Evolutionary conservation across 64 coral and sea anemone species (phyloP), one percentile per base, ranked within the genome.

Genomic region (Stichodactyla mertensii): DNA sequence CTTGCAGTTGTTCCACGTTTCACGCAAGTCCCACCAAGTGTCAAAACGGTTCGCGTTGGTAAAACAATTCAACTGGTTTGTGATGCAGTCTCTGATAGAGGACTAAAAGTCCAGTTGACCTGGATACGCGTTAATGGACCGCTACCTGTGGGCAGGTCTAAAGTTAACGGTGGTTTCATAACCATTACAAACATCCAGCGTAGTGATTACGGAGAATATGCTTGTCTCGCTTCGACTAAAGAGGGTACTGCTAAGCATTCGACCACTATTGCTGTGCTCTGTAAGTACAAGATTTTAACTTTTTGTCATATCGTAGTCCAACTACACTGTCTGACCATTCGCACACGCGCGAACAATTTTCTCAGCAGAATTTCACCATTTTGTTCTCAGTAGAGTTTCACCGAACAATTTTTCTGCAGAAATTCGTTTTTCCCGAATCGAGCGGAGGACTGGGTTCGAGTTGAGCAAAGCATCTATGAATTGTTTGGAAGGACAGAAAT

Each of bases 201-300:
- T 80, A 87, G 60, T 27, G 95, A 98, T 66, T 80, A 92, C 71
- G 95, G 95, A 5, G 84, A 94, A 8, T 98, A 98, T 31, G 87
- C 82, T 16, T 98, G 95, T 77, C 66, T 94, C 57, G 92, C 92
- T 2, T 87, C 82, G 12, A 87, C 95, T 86, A 83, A 62, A 86
- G 88, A 94, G 84, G 90, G 89, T 13, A 58, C 79, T 14, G 89
- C 89, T 9, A 71, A 31, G 6, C 92, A 92, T 12, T 69, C 92
- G 6, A 94, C 92, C 2, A 92, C 87, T 8, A 27, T 98, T 20
- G 77, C 80, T 54, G 95, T 98, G 7, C 88, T 94, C 79, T 89
- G 95, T 98, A 83, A 98, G 95, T 97, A 81, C 26, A 4, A 81
- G 52, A 8, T 74, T 74, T n/a, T 4, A 7, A 66, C 12, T 66